Base-by-base conservation (phyloP, 2,888 invertebrate genomes). In the Rhorus exstirpatorius region DNA sequence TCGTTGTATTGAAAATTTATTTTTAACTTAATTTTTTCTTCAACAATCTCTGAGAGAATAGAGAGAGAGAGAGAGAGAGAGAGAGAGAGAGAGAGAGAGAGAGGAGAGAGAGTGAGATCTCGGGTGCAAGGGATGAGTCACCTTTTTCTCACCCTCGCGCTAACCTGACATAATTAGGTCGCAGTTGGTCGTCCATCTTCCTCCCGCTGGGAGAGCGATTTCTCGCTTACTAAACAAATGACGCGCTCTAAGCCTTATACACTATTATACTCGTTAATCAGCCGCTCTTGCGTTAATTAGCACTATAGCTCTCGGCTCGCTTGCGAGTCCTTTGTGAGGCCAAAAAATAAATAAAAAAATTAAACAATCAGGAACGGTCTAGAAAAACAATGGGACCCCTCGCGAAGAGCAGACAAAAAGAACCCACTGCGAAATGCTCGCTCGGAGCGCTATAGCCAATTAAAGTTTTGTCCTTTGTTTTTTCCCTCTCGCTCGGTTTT, bases 191-290 rank as follows among this genome's bases (percentile, higher is more conserved):
- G n/a, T 31, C 6, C 41, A 41, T 46, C 10, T 44, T 12, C 21
- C 44, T 19, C 55, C 6, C 44, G n/a, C 21, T 31, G 26, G 17
- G 41, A 8, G 19, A 17, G 60, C 17, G 8, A 19, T 35, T 38
- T 49, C 65, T 71, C 51, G 49, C 17, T 49, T 10, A 46, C 38
- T n/a, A 58, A 31, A 35, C 53, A 17, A 51, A 53, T 63, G 21
- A 41, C 60, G 65, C 41, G 41, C 24, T n/a, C 74, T 68, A 60
- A 61, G 63, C 75, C 77, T 24, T 49, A 70, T 67, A 19, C 70
- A n/a, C n/a, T n/a, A n/a, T n/a, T n/a, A n/a, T 55, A 53, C 51
- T 31, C 4, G 55, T 74, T 79, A 82, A 82, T 82, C 79, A 79
- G 58, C 74, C 21, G 10, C 24, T n/a, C 49, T 41, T 53, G 38